Conservation (phyloP, 2,888 invertebrate genomes). For the Bellardia pandia region DNA sequence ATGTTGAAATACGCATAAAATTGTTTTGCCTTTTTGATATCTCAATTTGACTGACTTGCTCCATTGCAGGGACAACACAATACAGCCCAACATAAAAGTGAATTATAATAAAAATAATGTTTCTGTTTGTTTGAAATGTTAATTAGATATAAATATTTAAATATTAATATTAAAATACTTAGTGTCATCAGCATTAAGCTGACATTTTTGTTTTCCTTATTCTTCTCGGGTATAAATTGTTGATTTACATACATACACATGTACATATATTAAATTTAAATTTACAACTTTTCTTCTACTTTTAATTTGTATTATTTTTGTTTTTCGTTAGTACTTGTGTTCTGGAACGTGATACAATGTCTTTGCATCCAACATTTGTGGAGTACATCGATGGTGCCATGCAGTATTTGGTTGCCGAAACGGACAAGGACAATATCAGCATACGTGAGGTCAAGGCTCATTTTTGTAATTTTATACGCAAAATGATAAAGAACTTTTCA, state of each 20-base stretch:
- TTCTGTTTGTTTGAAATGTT: slow-evolving; percentile 19
- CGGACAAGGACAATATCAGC: slow-evolving; percentile 95
- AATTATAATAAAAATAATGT: neutral
- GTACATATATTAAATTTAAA: slow-evolving; percentile 25
- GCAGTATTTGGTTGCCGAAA: slow-evolving; percentile 95
- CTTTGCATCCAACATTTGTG: slow-evolving; percentile 93
- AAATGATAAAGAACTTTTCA: slow-evolving; percentile 96
- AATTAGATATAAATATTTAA: slow-evolving; percentile 30
- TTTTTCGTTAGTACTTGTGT: slow-evolving; percentile 88
- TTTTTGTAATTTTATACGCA: slow-evolving; percentile 96
- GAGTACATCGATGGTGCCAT: slow-evolving; percentile 98
- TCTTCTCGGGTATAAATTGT: neutral
- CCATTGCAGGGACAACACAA: too few relatives aligned
- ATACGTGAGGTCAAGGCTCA: slow-evolving; percentile 95
- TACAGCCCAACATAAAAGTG: neutral
- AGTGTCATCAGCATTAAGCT: neutral
- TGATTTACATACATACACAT: neutral
- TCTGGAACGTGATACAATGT: slow-evolving; percentile 92
- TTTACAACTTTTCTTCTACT: slow-evolving; percentile 5
- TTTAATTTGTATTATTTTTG: neutral
- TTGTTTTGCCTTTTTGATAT: neutral
- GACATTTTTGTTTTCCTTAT: neutral
- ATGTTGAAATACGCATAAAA: neutral
- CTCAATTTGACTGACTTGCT: neutral
- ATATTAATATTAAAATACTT: neutral